Evolutionary conservation across 2,888 invertebrate species (phyloP), one percentile per base, ranked within the genome.

Genomic region (Chalcosyrphus nemorum): DNA sequence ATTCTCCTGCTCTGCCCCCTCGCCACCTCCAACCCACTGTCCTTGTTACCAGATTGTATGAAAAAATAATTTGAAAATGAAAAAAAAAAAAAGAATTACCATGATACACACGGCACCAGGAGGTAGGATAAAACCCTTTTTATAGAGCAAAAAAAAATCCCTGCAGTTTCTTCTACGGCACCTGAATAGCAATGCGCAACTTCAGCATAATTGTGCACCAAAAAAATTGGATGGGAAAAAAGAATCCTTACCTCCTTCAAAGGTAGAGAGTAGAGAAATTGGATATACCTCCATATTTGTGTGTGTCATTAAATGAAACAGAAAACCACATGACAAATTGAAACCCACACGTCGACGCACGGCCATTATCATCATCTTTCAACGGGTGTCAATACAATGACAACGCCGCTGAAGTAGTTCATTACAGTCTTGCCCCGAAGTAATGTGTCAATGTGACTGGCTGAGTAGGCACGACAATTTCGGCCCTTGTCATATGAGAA

Each of bases 371-470:
- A 47, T 66, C 61, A 78, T 72, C 68, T 70, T 70, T 47, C 56
- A 56, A 35, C 24, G 24, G 4, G 41, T 56, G 70, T 70, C 45
- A 63, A 74, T 61, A 68, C 47, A 74, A 70, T 59, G 54, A 45
- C 47, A 74, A 70, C 52, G 54, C 35, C 41, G 43, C 32, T 32
- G 77, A 68, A 82, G 72, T 68, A 63, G 82, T 78, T 78, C 78
- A 68, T 82, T 66, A 72, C 72, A 78, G 78, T 72, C 41, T 38
- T 82, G 78, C 78, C 78, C 82, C 29, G 47, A 82, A 82, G 82
- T 82, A 82, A 78, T 82, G 72, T 82, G 82, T 82, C 82, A 82
- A 78, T 82, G 72, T 59, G 65, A 19, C 56, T n/a, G n/a, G 27
- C 56, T 59, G 27, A n/a, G 15, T 43, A 17, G 32, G 17, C 1